These are phyloP conservation scores for Netelia inedita DNA, from an alignment of 2,888 invertebrate species.

Conservation along the genomic window DNA sequence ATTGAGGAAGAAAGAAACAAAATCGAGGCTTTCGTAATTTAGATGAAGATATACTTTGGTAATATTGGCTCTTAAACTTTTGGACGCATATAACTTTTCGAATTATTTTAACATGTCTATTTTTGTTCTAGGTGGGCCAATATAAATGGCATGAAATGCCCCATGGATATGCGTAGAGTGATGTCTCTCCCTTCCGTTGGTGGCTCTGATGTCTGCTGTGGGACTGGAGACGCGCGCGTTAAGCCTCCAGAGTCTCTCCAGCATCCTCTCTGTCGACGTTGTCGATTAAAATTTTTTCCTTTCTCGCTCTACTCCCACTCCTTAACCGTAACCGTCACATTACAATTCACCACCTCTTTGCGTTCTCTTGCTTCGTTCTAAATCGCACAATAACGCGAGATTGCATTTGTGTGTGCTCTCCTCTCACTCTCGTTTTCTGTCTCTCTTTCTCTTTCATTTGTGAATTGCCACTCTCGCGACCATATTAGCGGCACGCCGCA, in stretches of 20 bases:
- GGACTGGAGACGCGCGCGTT: constrained; percentile 36
- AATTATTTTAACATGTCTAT: too few species aligned
- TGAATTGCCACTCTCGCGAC: constrained; percentile 54
- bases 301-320: constrained; percentile 46
- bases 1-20: too few species aligned
- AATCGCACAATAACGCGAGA: constrained; percentile 47
- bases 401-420: constrained; percentile 27
- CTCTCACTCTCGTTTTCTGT: constrained; percentile 7
- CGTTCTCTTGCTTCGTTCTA: constrained; percentile 55
- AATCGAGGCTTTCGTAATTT: too few species aligned
- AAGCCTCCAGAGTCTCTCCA: constrained; percentile 41
- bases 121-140: too few species aligned
- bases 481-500: constrained; percentile 48
- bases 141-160: too few species aligned
- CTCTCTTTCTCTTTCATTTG: constrained; percentile 32
- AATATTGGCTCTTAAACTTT: too few species aligned
- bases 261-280: constrained; percentile 63
- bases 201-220: constrained; percentile 10
- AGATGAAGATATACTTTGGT: too few species aligned
- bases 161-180: background rate
- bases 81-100: too few species aligned
- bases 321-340: constrained; percentile 19
- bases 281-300: constrained; percentile 56
- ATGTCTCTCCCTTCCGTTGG: background rate
- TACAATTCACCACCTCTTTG: constrained; percentile 49